phyloP scores from a whole-genome alignment of 2,888 invertebrate species.

The Zaprionus bogoriensis region DNA sequence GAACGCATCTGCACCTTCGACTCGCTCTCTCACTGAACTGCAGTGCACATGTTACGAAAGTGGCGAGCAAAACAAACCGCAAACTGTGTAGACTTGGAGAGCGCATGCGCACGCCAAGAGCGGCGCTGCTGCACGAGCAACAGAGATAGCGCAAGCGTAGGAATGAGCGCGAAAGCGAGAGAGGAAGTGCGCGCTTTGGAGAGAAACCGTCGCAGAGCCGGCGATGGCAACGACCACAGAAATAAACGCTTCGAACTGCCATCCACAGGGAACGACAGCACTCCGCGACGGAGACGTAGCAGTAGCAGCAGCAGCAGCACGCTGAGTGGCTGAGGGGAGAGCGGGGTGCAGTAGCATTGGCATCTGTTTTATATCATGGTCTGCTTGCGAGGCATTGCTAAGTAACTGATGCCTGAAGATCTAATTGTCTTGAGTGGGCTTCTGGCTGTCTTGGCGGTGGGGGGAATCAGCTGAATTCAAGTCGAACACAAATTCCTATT shows the following conservation, averaged over 20 bases:
- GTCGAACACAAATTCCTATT: constrained; percentile 32
- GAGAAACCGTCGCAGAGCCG: constrained; percentile 24
- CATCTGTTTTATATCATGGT: constrained; percentile 68
- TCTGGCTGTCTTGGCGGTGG: constrained; percentile 51
- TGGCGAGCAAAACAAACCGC: constrained; percentile 64
- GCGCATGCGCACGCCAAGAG: constrained; percentile 52
- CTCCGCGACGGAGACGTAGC: neutral
- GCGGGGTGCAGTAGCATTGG: constrained; percentile 25
- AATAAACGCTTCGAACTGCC: constrained; percentile 52
- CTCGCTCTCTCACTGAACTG: neutral
- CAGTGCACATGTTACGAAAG: constrained; percentile 62
- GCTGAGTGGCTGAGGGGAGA: neutral
- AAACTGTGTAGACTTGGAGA: constrained; percentile 64
- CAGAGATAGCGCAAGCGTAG: constrained; percentile 7
- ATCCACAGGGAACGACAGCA: constrained; percentile 43
- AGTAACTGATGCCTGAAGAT: constrained; percentile 53
- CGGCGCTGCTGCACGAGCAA: constrained; percentile 1
- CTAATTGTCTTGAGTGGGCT: constrained; percentile 61
- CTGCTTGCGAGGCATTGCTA: constrained; percentile 33
- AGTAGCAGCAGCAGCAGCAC: too few relatives aligned
- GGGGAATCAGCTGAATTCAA: constrained; percentile 22
- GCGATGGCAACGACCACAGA: constrained; percentile 55
- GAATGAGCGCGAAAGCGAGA: too few relatives aligned
- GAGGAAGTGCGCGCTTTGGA: too few relatives aligned
- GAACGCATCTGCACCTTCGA: neutral